These are phyloP conservation scores for Gymnorhina tibicen DNA, from an alignment of 2,113 vertebrate genomes.

Conservation along the genomic window DNA sequence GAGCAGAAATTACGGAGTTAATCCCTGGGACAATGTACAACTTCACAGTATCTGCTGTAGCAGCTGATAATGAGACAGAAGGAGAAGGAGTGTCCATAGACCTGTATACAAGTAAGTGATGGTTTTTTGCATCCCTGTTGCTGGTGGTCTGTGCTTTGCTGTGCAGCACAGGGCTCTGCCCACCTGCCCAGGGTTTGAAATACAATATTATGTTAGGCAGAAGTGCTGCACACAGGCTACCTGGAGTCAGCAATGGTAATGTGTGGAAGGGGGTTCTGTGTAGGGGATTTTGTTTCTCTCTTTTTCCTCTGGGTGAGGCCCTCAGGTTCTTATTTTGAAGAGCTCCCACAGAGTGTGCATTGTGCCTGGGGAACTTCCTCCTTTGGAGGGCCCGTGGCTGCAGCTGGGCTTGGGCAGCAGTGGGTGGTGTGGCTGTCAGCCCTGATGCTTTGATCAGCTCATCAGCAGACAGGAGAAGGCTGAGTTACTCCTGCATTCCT, in stretches of 20 bases:
- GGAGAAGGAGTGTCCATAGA: background rate
- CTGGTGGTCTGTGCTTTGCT: background rate
- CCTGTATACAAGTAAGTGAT: background rate
- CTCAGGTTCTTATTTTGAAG: background rate
- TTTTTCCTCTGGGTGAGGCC: background rate
- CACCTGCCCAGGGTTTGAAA: background rate
- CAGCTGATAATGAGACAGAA: background rate
- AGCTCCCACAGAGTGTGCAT: accelerated
- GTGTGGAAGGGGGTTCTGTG: background rate
- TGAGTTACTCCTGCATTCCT: background rate
- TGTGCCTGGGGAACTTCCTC: accelerated
- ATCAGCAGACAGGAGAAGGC: background rate
- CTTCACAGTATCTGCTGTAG: background rate
- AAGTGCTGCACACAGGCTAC: background rate
- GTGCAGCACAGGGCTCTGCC: background rate
- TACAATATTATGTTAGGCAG: no score
- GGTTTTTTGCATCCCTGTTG: accelerated
- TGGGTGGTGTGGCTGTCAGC: background rate
- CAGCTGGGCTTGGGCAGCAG: background rate
- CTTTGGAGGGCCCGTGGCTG: accelerated
- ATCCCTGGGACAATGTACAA: background rate
- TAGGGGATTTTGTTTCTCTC: background rate
- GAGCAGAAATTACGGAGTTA: accelerated
- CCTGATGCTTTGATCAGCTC: background rate
- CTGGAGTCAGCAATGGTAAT: background rate